Evolutionary conservation across 1,140 invertebrate species (phyloP).

Genomic region (Sipha flava): DNA sequence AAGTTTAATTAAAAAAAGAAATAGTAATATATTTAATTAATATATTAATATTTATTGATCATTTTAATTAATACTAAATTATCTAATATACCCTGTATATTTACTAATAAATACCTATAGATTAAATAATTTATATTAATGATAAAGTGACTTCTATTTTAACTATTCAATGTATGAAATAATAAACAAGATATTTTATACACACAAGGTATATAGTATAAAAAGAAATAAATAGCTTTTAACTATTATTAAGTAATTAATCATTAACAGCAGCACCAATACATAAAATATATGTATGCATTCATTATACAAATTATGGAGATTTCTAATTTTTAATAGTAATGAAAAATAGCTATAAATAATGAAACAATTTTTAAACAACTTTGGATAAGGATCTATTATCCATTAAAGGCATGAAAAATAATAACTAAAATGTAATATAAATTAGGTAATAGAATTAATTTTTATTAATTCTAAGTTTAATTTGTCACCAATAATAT

Average conservation of each 20-base stretch:
- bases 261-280: background rate
- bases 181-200: background rate
- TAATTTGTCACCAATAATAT: no score
- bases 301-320: background rate
- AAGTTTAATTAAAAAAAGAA: background rate
- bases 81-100: constrained; percentile 2
- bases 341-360: background rate
- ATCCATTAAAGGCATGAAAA: background rate
- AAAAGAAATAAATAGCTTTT: background rate
- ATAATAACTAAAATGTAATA: background rate
- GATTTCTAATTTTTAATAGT: background rate
- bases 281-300: background rate
- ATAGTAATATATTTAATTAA: background rate
- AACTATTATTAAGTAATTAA: background rate
- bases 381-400: background rate
- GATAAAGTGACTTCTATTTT: background rate
- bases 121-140: background rate
- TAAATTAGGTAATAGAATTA: no score
- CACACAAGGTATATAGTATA: background rate
- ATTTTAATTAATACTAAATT: background rate
- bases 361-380: background rate
- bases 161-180: no score
- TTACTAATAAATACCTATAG: background rate
- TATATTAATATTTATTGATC: background rate
- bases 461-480: no score